Evolutionary conservation across 1,140 invertebrate genomes (phyloP).

Genomic region (Drosophila sulfurigaster): DNA sequence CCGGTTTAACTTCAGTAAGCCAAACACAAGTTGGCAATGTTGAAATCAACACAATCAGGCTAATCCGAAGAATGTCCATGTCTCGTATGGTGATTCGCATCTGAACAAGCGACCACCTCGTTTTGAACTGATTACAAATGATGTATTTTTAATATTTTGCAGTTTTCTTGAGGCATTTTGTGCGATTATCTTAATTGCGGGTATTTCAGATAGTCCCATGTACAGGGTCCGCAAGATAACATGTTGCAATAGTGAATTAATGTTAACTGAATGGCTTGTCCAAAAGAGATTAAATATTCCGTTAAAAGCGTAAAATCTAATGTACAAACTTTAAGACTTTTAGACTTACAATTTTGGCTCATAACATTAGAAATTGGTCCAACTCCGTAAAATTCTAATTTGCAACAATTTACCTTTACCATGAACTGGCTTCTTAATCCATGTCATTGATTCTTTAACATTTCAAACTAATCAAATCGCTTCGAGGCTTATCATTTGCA

Average conservation of each 20-base stretch:
- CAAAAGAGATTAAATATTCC: neutral
- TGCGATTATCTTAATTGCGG: slow-evolving; percentile 65
- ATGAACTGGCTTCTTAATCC: too few species aligned
- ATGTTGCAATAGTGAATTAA: slow-evolving; percentile 10
- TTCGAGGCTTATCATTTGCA: too few species aligned
- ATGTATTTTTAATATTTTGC: slow-evolving; percentile 70
- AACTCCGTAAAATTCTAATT: too few species aligned
- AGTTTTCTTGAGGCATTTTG: slow-evolving; percentile 18
- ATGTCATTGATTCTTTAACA: too few species aligned
- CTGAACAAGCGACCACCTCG: slow-evolving; percentile 22
- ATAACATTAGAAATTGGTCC: too few species aligned
- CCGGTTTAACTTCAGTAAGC: slow-evolving; percentile 1
- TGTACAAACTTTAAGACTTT: too few species aligned
- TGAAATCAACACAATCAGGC: slow-evolving; percentile 34
- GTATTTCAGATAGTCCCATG: slow-evolving; percentile 56
- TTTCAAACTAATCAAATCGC: too few species aligned
- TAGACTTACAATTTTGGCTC: too few species aligned
- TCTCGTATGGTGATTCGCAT: neutral
- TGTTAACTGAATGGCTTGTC: slow-evolving; percentile 1
- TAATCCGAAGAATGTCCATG: slow-evolving; percentile 27
- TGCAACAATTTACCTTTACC: too few species aligned
- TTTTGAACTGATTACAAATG: slow-evolving; percentile 58
- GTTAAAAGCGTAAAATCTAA: neutral
- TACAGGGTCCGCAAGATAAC: slow-evolving; percentile 62
- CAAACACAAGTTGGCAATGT: neutral